Evolutionary conservation across 37 sponge, comb jelly and placozoan genomes (phyloP).

Genomic region (Amphimedon queenslandica): DNA sequence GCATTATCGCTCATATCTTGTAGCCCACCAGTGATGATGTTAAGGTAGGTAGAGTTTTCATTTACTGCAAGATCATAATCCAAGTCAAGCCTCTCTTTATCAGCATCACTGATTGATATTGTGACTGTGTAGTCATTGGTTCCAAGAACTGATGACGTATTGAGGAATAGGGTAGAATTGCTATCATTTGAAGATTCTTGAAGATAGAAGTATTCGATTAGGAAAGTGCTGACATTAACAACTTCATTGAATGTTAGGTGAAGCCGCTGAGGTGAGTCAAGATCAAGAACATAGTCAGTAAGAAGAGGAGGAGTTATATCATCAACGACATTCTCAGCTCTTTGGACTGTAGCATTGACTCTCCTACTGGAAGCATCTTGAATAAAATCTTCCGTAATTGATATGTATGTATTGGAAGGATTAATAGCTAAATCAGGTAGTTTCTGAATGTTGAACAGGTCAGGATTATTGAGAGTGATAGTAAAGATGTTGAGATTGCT

Average conservation of each 20-base stretch:
- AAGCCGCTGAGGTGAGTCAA: constrained; percentile 35
- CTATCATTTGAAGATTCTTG: constrained; percentile 30
- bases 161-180: constrained; percentile 32
- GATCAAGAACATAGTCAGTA: constrained; percentile 48
- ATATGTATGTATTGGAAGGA: constrained; percentile 43
- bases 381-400: constrained; percentile 36
- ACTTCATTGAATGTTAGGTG: constrained; percentile 83
- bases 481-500: constrained; percentile 50
- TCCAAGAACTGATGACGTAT: constrained; percentile 10
- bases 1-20: constrained; percentile 53
- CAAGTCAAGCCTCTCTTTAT: constrained; percentile 61
- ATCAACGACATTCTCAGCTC: constrained; percentile 10
- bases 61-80: constrained; percentile 40
- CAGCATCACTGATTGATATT: constrained; percentile 50
- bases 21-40: constrained; percentile 53
- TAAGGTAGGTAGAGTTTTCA: constrained; percentile 69
- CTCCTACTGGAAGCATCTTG: constrained; percentile 37
- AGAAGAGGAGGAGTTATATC: constrained; percentile 63
- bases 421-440: constrained; percentile 27
- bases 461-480: constrained; percentile 15
- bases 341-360: constrained; percentile 12
- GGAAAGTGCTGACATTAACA: constrained; percentile 48
- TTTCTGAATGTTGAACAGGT: constrained; percentile 53
- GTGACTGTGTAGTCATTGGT: constrained; percentile 56
- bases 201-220: constrained; percentile 26